These are phyloP conservation scores for Ciconia nigra DNA, from an alignment of 2,797 vertebrate genomes.

Conservation along the genomic window DNA sequence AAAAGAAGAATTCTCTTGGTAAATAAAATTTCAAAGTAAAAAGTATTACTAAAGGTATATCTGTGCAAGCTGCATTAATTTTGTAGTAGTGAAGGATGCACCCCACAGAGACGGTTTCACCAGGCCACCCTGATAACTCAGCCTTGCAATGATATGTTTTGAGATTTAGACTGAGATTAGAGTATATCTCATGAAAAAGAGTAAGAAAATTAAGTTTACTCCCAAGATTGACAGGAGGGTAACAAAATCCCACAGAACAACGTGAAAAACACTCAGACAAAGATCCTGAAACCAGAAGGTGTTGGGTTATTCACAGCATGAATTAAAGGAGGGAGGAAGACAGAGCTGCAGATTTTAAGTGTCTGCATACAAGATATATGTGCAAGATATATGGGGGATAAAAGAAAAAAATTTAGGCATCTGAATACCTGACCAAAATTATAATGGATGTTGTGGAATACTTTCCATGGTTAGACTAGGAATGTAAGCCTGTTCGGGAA, in stretches of 20 bases:
- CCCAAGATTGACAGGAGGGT: neutral
- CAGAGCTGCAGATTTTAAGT: neutral
- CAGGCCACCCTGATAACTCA: neutral
- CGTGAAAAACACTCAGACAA: neutral
- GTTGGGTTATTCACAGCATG: neutral
- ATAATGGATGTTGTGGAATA: neutral
- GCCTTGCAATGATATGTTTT: neutral
- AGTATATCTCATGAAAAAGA: neutral
- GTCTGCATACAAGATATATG: neutral
- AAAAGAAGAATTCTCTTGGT: neutral
- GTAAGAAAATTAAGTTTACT: neutral
- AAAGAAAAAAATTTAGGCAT: neutral
- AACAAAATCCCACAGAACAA: neutral
- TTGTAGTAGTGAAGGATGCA: neutral
- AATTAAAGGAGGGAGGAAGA: neutral
- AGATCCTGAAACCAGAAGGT: neutral
- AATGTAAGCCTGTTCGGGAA: neutral
- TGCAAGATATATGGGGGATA: neutral
- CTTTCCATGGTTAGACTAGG: neutral
- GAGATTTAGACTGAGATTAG: neutral
- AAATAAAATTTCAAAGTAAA: slow-evolving; percentile 13
- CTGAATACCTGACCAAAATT: neutral
- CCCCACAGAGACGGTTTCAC: neutral
- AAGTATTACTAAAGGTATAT: neutral
- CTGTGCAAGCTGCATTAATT: slow-evolving; percentile 8